Conservation (phyloP, 2,888 invertebrate genomes). For the Drosophila ochracea region DNA sequence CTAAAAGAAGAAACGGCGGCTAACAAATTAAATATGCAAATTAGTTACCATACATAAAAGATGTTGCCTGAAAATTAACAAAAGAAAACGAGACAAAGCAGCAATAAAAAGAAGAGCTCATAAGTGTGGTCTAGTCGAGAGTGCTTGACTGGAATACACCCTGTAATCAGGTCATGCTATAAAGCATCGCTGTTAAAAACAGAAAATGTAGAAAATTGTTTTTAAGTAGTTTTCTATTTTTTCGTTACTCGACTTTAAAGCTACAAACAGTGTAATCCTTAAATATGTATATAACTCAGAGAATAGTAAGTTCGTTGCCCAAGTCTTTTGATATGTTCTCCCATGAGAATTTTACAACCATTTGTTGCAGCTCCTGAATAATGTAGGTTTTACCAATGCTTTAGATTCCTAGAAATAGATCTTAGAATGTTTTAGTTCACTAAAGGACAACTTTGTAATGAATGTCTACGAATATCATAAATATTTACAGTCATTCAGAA, state of each 20-base stretch:
- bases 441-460: not conserved
- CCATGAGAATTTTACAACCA: not conserved
- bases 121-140: not conserved
- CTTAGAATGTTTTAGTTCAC: not conserved
- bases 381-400: not conserved
- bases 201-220: not conserved
- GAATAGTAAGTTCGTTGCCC: constrained; percentile 30
- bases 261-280: not conserved
- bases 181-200: not conserved
- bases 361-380: not conserved
- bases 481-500: not conserved
- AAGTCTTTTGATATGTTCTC: constrained; percentile 8
- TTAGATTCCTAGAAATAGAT: no score
- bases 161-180: not conserved
- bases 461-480: not conserved
- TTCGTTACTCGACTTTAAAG: not conserved
- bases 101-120: constrained; percentile 15
- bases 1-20: constrained; percentile 24
- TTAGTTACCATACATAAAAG: constrained; percentile 37
- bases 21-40: constrained; percentile 73
- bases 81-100: constrained; percentile 21
- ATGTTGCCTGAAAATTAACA: constrained; percentile 35
- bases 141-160: constrained; percentile 5
- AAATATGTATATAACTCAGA: not conserved
- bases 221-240: not conserved